A percentile compares a stretch with the other conserved stretches of the same genome.
These are phyloP conservation scores for Nipponia nippon DNA, from an alignment of 2,113 vertebrate species.

Conservation along the genomic window DNA sequence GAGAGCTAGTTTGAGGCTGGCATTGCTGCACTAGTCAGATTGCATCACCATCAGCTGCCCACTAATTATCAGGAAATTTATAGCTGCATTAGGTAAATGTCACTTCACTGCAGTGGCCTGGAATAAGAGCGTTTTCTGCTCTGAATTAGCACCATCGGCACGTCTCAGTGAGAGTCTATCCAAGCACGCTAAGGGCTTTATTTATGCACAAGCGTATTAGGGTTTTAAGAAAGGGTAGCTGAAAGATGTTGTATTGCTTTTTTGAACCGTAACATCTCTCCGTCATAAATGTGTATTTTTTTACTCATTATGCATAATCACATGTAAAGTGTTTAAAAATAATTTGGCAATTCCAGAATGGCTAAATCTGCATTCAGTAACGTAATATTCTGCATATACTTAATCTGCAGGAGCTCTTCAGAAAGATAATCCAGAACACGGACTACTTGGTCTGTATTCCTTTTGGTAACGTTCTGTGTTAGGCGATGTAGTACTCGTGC, in stretches of 20 bases:
- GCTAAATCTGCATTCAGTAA: background rate
- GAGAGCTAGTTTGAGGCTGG: conserved; percentile 76
- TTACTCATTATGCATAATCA: conserved; percentile 18
- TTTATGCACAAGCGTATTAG: conserved; percentile 52
- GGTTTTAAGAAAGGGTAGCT: conserved; percentile 36
- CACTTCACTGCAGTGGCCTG: conserved; percentile 84
- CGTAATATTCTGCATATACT: background rate
- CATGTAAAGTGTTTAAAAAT: background rate
- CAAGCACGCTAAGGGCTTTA: conserved; percentile 60
- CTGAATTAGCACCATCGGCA: conserved; percentile 73
- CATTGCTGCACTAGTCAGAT: conserved; percentile 79
- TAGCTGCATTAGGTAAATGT: conserved; percentile 92
- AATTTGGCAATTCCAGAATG: background rate
- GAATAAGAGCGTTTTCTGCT: conserved; percentile 72
- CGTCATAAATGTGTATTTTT: background rate
- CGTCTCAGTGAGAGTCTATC: conserved; percentile 55
- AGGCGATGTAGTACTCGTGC: background rate
- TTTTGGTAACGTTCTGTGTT: background rate
- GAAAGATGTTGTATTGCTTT: conserved; percentile 27
- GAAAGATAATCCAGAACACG: background rate
- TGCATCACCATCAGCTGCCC: conserved; percentile 85
- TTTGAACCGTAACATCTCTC: conserved; percentile 30
- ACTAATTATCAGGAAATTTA: conserved; percentile 90
- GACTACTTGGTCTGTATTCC: background rate
- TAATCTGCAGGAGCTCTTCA: background rate